Base-by-base conservation (phyloP, 2,113 vertebrate species). In the Carollia perspicillata region DNA sequence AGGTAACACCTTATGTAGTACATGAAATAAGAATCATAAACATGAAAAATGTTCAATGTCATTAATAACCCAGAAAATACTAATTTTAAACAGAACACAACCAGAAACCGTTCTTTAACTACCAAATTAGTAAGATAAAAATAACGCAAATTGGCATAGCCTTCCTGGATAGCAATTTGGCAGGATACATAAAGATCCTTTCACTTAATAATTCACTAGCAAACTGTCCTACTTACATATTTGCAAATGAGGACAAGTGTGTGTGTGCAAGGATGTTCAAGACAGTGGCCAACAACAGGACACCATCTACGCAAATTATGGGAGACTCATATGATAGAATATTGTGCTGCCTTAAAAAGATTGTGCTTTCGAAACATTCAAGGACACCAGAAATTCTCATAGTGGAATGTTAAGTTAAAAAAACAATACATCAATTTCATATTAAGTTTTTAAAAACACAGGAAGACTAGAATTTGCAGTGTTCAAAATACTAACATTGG, bases 61-160 rank as follows among this genome's bases (percentile, higher is more conserved):
- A 97, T 75, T 92, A 95, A 93, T 72, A 94, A 86, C 58, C 72
- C 80, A 85, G 84, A 84, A 96, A 97, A 85, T 58, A 77, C 26
- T 74, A 85, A 58, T 55, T 95, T 93, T 77, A 53, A 60, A 97
- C 89, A 92, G 58, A 79, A 92, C 42, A 93, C 44, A 94, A 79
- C 60, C 75, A 68, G 55, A 87, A 49, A 33, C n/a, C 44, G 58
- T 49, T 91, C 87, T 87, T 83, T 33, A 40, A 53, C 63, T 49
- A 91, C 55, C 42, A 84, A 78, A 8, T 90, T 88, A 95, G 14
- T 75, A 80, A 92, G 55, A 94, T 83, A 94, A 95, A 94, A 60
- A 77, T 44, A 90, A 87, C 30, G 53, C 10, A 74, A 83, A 94
- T 6, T 81, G 77, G 81, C 78, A 80, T 20, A 47, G n/a, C 40